Conservation (phyloP, 2,888 invertebrate genomes). For the Andrena dorsata region DNA sequence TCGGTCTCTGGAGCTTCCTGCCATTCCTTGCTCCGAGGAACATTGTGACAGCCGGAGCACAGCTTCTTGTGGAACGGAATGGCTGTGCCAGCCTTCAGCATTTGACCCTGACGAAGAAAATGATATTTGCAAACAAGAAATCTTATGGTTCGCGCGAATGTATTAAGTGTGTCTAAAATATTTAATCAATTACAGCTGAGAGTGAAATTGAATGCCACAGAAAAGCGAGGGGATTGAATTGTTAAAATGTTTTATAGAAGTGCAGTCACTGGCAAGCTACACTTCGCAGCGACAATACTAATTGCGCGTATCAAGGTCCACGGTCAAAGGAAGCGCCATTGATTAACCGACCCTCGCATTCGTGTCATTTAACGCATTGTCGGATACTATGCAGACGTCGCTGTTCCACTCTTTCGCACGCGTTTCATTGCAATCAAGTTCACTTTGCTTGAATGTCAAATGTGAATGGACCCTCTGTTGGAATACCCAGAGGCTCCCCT, state of each 20-base stretch:
- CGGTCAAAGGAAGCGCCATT: slow-evolving; percentile 72
- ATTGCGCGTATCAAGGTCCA: slow-evolving; percentile 69
- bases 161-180: not conserved
- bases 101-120: slow-evolving; percentile 86
- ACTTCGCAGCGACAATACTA: slow-evolving; percentile 42
- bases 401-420: slow-evolving; percentile 38
- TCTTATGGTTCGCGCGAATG: not conserved
- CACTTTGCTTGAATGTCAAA: slow-evolving; percentile 22
- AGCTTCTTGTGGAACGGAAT: slow-evolving; percentile 97
- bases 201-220: not conserved
- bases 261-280: slow-evolving; percentile 30
- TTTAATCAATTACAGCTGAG: not conserved
- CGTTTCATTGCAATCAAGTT: slow-evolving; percentile 56
- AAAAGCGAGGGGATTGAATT: not conserved
- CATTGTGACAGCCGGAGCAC: slow-evolving; percentile 95
- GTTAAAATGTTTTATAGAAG: slow-evolving; percentile 20
- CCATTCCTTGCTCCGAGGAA: slow-evolving; percentile 95
- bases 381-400: slow-evolving; percentile 33
- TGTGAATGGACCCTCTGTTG: slow-evolving; percentile 1
- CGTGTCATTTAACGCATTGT: slow-evolving; percentile 54
- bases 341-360: slow-evolving; percentile 69
- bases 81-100: slow-evolving; percentile 92
- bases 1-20: slow-evolving; percentile 90
- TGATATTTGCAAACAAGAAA: not conserved
- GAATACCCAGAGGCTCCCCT: not conserved